Conservation (phyloP, 2,797 vertebrate genomes). For the Myotis daubentonii region DNA sequence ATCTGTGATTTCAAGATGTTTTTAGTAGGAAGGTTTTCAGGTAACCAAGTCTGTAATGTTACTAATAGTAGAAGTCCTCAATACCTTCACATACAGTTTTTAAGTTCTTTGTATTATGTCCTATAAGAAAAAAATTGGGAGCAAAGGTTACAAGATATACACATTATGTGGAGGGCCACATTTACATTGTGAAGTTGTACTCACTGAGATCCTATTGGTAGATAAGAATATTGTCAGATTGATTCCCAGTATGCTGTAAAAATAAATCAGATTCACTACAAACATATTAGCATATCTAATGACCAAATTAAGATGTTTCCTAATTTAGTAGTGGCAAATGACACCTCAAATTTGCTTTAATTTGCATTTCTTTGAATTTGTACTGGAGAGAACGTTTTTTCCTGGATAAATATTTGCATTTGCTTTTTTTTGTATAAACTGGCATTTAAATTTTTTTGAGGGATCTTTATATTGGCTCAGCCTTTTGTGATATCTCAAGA, state of each 20-base stretch:
- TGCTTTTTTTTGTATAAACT: conserved; percentile 32
- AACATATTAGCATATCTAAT: not conserved
- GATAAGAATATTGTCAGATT: not conserved
- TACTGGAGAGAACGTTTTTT: not conserved
- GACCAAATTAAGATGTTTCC: not conserved
- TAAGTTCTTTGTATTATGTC: not conserved
- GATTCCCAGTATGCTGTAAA: not conserved
- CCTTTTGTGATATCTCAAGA: not conserved
- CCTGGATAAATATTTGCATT: conserved; percentile 11
- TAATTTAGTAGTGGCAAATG: not conserved
- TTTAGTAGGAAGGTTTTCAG: not conserved
- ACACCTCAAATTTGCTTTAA: conserved; percentile 28
- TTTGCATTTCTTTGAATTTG: conserved; percentile 25
- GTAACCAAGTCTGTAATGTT: not conserved
- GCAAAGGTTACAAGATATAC: not conserved
- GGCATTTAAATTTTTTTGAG: not conserved
- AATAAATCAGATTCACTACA: not conserved
- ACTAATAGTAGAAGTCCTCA: not conserved
- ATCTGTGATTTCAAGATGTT: not conserved
- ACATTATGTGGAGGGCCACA: not conserved
- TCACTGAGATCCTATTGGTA: not conserved
- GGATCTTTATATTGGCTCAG: not conserved
- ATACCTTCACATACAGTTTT: not conserved
- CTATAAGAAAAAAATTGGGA: not conserved
- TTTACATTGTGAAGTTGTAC: not conserved